A percentile compares a stretch with the other conserved stretches of the same genome.
Evolutionary conservation across 2,888 invertebrate species (phyloP).

Genomic region (Ophioninae sp.): DNA sequence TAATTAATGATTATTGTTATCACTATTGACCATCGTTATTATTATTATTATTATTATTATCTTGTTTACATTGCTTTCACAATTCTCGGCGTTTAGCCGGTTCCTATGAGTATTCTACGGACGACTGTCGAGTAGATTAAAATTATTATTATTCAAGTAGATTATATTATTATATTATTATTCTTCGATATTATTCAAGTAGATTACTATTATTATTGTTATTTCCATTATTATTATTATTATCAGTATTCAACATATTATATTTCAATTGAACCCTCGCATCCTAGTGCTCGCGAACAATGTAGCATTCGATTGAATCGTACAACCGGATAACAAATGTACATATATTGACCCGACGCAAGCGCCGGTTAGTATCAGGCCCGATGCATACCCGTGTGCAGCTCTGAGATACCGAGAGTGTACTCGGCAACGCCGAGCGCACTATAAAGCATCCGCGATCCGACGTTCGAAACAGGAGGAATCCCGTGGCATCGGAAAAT

Average conservation of each 20-base stretch:
- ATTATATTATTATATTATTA: too few relatives aligned
- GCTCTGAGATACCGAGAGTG: conserved; percentile 9
- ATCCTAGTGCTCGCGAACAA: conserved; percentile 11
- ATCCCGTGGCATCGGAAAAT: conserved; percentile 48
- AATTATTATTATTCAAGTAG: too few relatives aligned
- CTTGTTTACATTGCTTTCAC: too few relatives aligned
- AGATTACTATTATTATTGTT: not conserved
- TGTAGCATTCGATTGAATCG: conserved; percentile 33
- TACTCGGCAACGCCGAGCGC: not conserved
- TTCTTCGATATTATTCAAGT: too few relatives aligned
- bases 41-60: not conserved
- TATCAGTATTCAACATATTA: not conserved
- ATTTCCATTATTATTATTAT: not conserved
- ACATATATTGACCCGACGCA: conserved; percentile 10
- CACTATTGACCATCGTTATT: not conserved
- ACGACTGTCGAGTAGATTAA: too few relatives aligned
- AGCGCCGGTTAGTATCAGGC: conserved; percentile 33
- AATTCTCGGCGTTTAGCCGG: too few relatives aligned
- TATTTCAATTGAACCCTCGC: not conserved
- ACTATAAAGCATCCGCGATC: conserved; percentile 22
- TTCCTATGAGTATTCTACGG: too few relatives aligned
- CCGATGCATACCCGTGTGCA: conserved; percentile 18
- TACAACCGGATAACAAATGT: conserved; percentile 42
- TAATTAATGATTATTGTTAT: too few relatives aligned
- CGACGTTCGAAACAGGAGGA: conserved; percentile 21